Conservation (phyloP, 1,140 invertebrate genomes). For the Pissodes strobi region DNA sequence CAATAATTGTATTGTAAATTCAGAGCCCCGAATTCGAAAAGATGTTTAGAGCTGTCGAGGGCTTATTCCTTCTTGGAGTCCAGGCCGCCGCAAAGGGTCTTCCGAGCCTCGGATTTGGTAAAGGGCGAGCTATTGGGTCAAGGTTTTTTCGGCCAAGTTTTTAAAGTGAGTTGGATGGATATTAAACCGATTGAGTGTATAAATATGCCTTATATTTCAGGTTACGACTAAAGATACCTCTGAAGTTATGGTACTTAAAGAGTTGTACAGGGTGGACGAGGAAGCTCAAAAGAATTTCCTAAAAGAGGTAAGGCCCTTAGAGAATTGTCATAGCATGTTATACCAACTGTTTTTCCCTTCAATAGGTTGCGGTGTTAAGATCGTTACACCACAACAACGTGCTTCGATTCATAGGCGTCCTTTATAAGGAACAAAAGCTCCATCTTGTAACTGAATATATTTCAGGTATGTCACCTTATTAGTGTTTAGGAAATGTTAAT, state of each 20-base stretch:
- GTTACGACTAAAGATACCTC: slow-evolving; percentile 82
- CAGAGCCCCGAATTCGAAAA: slow-evolving; percentile 49
- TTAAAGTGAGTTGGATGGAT: slow-evolving; percentile 67
- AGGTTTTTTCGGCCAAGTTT: slow-evolving; percentile 92
- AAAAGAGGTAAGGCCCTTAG: slow-evolving; percentile 73
- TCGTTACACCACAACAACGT: slow-evolving; percentile 89
- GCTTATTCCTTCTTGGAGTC: slow-evolving; percentile 87
- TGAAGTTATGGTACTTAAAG: slow-evolving; percentile 94
- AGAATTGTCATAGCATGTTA: neutral
- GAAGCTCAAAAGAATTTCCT: slow-evolving; percentile 92
- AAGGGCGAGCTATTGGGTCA: slow-evolving; percentile 88
- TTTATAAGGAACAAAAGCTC: slow-evolving; percentile 90
- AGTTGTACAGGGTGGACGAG: slow-evolving; percentile 90
- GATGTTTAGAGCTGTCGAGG: slow-evolving; percentile 74
- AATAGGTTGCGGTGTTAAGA: slow-evolving; percentile 85
- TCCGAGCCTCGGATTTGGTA: slow-evolving; percentile 85
- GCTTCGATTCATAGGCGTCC: slow-evolving; percentile 87
- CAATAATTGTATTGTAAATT: neutral
- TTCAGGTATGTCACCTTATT: slow-evolving; percentile 63
- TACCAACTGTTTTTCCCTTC: slow-evolving; percentile 31
- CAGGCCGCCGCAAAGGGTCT: slow-evolving; percentile 77
- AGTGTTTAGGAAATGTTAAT: too few species aligned
- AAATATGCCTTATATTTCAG: slow-evolving; percentile 6
- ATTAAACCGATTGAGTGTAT: too few species aligned
- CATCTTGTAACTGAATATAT: slow-evolving; percentile 93